A percentile compares a stretch with the other conserved stretches of the same genome.
Conservation (phyloP, 2,113 vertebrate species). For the Piprites chloris region DNA sequence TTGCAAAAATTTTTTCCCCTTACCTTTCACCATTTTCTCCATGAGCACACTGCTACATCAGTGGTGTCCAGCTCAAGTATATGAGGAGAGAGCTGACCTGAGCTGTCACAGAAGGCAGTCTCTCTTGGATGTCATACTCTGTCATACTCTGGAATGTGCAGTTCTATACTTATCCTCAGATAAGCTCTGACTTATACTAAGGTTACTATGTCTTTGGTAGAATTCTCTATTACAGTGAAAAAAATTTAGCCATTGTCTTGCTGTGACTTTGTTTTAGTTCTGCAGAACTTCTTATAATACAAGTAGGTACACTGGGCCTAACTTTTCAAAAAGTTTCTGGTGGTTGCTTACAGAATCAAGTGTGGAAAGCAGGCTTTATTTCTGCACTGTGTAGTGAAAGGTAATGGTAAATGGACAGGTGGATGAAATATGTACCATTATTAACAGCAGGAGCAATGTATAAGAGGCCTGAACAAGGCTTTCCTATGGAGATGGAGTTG, state of each 20-base stretch:
- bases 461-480: background rate
- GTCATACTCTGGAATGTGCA: background rate
- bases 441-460: background rate
- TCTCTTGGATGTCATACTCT: background rate
- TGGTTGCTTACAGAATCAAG: background rate
- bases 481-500: background rate
- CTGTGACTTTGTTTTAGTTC: background rate
- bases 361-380: background rate
- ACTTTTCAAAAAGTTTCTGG: background rate
- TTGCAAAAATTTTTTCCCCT: background rate
- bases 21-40: background rate
- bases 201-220: background rate
- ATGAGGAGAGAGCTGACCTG: background rate
- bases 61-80: background rate
- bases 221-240: background rate
- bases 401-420: background rate
- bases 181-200: background rate
- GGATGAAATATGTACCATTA: background rate
- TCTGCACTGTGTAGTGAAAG: background rate
- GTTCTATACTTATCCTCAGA: background rate
- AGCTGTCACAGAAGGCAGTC: background rate
- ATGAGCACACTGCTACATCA: background rate
- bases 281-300: background rate
- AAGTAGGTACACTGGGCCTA: background rate
- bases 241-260: background rate